These are phyloP conservation scores for Bettongia penicillata DNA, from an alignment of 2,113 vertebrate species.

Conservation along the genomic window DNA sequence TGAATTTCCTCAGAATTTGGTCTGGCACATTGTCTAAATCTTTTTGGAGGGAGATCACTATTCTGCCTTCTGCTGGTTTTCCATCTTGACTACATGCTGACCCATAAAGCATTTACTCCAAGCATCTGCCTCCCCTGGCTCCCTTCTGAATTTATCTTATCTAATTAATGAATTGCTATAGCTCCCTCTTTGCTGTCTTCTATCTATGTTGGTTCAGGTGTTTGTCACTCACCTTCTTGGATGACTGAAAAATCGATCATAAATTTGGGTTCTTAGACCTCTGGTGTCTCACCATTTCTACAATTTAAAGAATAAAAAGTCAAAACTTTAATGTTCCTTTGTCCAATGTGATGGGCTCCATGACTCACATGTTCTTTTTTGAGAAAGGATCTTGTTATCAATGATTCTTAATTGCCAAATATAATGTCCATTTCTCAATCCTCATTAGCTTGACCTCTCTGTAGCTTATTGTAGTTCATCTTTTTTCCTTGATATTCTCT, in stretches of 20 bases:
- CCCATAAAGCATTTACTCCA: background rate
- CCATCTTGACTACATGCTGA: background rate
- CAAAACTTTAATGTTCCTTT: background rate
- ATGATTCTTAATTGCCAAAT: background rate
- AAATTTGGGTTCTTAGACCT: background rate
- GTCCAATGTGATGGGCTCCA: background rate
- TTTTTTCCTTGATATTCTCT: background rate
- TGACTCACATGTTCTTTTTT: background rate
- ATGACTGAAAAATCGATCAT: background rate
- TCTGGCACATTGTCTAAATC: background rate
- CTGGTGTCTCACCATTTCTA: background rate
- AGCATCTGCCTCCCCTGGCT: background rate
- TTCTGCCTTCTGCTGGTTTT: background rate
- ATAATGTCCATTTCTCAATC: too few relatives aligned
- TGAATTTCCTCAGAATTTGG: background rate
- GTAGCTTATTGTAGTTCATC: background rate
- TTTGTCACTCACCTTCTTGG: background rate
- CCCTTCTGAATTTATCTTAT: background rate
- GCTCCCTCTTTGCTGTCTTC: background rate
- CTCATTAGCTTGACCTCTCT: background rate
- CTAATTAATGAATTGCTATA: background rate
- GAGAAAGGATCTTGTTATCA: background rate
- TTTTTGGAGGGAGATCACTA: background rate
- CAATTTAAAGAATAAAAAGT: background rate
- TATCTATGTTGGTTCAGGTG: background rate